Base-by-base conservation (phyloP, 2,888 invertebrate genomes). In the Diaphora mendica region DNA sequence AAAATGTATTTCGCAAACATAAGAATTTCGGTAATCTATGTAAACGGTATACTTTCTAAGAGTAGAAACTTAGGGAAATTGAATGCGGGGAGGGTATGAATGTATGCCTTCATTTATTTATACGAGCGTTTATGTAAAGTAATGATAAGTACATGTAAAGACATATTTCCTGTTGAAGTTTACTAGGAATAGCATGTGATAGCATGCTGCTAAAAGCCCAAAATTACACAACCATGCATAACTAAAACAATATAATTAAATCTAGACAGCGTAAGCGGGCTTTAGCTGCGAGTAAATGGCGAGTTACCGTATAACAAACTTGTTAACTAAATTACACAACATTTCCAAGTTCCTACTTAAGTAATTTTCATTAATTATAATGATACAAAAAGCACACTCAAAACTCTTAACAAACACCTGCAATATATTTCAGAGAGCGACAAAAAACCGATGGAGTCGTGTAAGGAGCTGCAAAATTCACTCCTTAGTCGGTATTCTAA, bases 281-380 rank as follows among this genome's bases (percentile, higher is more conserved):
- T 85, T 83, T 76, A 82, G 84, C 86, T 88, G n/a, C 59, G 70
- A 70, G 70, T 67, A 88, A 89, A 90, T 87, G 87, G 85, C 86
- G 85, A 87, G 88, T 87, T 87, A 88, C 51, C 84, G 82, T 77
- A 82, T 81, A 87, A 87, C 88, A 88, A 89, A 91, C 87, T 90
- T 90, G 85, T 85, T 90, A 89, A 88, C 86, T 87, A 86, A 90
- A 91, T 90, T 91, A 90, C 88, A 89, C 82, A 85, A 88, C 90
- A 84, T 88, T 88, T 87, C 89, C 88, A 83, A 84, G 87, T 87
- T 82, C 77, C 76, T 84, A 86, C 90, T 86, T 85, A 79, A 82
- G 85, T 84, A 84, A 88, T 85, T 85, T 84, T 84, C 88, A 88
- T 88, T 90, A 88, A 89, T 90, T 90, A 89, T 87, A 85, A 87